Conservation (phyloP, 2,888 invertebrate species). For the Unio delphinus region DNA sequence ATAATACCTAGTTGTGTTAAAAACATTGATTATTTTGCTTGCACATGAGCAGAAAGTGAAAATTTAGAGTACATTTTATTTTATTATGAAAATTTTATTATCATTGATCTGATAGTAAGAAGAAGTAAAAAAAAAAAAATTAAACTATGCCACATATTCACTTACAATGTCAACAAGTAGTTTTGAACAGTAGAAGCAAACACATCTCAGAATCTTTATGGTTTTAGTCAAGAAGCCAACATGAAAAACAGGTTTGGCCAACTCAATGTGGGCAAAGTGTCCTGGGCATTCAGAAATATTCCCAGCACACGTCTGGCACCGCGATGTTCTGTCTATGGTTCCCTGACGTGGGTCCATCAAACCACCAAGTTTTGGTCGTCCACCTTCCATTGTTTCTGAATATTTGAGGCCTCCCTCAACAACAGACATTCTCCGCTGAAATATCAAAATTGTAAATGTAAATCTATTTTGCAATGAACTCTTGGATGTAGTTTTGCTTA, state of each 20-base stretch:
- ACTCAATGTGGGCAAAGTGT: conserved; percentile 98
- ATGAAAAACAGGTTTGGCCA: conserved; percentile 98
- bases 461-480: too few species aligned
- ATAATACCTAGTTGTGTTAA: too few species aligned
- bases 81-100: too few species aligned
- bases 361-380: conserved; percentile 96
- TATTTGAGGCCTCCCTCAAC: conserved; percentile 94
- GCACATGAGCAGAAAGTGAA: too few species aligned
- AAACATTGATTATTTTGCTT: too few species aligned
- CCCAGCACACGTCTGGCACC: conserved; percentile 75
- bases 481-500: too few species aligned
- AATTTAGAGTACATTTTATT: too few species aligned
- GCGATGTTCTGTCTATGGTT: conserved; percentile 91
- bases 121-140: neutral
- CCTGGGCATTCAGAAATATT: conserved; percentile 99
- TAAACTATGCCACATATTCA: conserved; percentile 46
- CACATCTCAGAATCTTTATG: conserved; percentile 97
- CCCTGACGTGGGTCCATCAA: conserved; percentile 99
- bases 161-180: conserved; percentile 94
- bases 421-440: conserved; percentile 95
- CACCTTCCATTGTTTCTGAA: conserved; percentile 98
- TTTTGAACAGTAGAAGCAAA: conserved; percentile 99
- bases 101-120: too few species aligned
- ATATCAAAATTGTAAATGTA: conserved; percentile 3
- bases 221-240: conserved; percentile 97